Evolutionary conservation across 2,797 vertebrate species (phyloP).

Genomic region (Poecilia gillii): DNA sequence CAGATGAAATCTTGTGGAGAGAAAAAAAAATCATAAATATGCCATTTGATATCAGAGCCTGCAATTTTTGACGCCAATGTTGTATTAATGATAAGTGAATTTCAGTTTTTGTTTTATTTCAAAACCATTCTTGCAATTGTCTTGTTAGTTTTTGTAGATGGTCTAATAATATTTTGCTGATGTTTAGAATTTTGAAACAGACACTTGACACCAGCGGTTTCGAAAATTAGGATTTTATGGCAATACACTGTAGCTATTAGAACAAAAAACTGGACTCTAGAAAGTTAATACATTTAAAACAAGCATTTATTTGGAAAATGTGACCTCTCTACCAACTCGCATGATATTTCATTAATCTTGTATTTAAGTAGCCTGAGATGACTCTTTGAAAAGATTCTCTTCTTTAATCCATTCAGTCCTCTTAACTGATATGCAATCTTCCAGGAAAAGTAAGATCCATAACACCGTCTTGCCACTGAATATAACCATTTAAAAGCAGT

Average conservation of each 20-base stretch:
- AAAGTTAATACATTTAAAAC: not conserved
- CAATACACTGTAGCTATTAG: not conserved
- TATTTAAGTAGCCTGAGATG: slow-evolving; percentile 7
- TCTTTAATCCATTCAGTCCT: slow-evolving; percentile 24
- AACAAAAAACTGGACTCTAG: not conserved
- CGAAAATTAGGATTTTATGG: not conserved
- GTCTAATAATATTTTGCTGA: not conserved
- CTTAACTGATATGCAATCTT: slow-evolving; percentile 26
- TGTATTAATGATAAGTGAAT: not conserved
- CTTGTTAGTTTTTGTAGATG: not conserved
- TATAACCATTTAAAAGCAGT: slow-evolving; percentile 48
- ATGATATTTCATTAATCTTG: not conserved
- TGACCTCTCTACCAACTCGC: not conserved
- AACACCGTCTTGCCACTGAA: slow-evolving; percentile 34
- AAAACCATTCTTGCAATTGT: not conserved
- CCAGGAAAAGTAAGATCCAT: slow-evolving; percentile 36
- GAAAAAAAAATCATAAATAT: not conserved
- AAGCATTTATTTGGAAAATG: not conserved
- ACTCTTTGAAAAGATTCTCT: not conserved
- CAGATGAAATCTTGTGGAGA: not conserved
- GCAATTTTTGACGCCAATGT: not conserved
- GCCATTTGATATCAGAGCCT: not conserved
- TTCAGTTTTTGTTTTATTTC: not conserved
- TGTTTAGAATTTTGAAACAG: not conserved
- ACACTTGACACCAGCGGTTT: not conserved